Percentiles rank a stretch among this genome's conserved stretches.
Conservation (phyloP, 2,888 invertebrate species). For the Napeogenes sylphis region DNA sequence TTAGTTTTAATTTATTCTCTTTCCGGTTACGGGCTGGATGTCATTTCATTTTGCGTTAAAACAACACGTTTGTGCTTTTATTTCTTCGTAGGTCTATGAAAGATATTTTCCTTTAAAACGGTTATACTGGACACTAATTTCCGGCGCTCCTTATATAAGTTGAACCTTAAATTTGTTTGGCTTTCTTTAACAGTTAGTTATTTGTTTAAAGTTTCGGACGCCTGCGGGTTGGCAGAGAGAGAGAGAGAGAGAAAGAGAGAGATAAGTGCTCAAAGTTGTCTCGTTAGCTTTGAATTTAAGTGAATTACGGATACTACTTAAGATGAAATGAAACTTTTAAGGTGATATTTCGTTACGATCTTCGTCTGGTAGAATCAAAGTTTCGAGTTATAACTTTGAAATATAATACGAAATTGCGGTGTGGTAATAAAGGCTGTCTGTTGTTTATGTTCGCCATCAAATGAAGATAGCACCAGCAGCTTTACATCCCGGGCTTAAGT, state of each 20-base stretch:
- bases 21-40: slow-evolving; percentile 54
- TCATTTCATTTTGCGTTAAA: slow-evolving; percentile 61
- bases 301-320: slow-evolving; percentile 49
- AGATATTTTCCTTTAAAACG: slow-evolving; percentile 46
- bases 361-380: slow-evolving; percentile 49
- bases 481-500: slow-evolving; percentile 69
- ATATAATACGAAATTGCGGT: slow-evolving; percentile 57
- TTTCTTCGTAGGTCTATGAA: slow-evolving; percentile 44
- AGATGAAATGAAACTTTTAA: slow-evolving; percentile 45
- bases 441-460: slow-evolving; percentile 68
- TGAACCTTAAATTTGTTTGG: slow-evolving; percentile 53
- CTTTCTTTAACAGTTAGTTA: slow-evolving; percentile 58
- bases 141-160: slow-evolving; percentile 41
- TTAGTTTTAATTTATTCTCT: slow-evolving; percentile 67
- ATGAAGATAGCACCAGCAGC: slow-evolving; percentile 60
- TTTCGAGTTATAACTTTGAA: slow-evolving; percentile 53
- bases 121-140: slow-evolving; percentile 43
- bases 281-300: slow-evolving; percentile 55
- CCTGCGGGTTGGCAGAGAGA: slow-evolving; percentile 39
- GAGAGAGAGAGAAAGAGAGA: slow-evolving; percentile 32
- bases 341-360: slow-evolving; percentile 50
- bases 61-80: slow-evolving; percentile 67
- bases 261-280: slow-evolving; percentile 49
- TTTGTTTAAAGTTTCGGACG: slow-evolving; percentile 57
- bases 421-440: slow-evolving; percentile 58